Conservation (phyloP, 2,113 vertebrate species). For the Nibea coibor region DNA sequence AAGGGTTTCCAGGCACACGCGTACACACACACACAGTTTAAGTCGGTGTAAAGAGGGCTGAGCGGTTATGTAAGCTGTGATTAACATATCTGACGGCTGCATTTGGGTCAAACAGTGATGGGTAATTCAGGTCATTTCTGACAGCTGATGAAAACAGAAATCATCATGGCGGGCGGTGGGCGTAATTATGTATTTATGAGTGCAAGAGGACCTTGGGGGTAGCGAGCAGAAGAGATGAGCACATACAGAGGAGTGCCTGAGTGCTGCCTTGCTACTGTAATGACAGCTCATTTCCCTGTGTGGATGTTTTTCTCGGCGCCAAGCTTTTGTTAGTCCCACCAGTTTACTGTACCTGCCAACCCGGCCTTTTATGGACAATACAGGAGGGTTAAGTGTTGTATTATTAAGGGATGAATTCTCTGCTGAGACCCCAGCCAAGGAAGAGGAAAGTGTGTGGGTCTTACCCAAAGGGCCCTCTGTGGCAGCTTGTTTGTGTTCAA, state of each 20-base stretch:
- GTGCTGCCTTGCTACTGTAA: constrained; percentile 68
- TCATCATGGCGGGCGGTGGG: constrained; percentile 74
- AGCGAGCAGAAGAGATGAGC: constrained; percentile 69
- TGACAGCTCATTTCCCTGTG: constrained; percentile 81
- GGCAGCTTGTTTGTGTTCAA: constrained; percentile 68
- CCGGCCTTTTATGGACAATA: constrained; percentile 70
- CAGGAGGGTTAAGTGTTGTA: constrained; percentile 78
- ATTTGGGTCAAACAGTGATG: constrained; percentile 85
- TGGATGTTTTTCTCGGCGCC: constrained; percentile 71
- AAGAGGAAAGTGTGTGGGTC: constrained; percentile 67
- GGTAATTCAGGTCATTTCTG: constrained; percentile 85
- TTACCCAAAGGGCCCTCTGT: constrained; percentile 70
- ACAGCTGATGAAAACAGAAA: constrained; percentile 86
- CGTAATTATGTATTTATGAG: constrained; percentile 86
- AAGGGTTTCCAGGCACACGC: constrained; percentile 26
- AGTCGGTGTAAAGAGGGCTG: constrained; percentile 53
- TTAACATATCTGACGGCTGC: constrained; percentile 82
- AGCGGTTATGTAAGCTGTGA: constrained; percentile 81
- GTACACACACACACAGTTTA: constrained; percentile 28
- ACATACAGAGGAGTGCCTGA: constrained; percentile 59
- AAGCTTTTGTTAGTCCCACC: constrained; percentile 72
- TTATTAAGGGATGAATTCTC: constrained; percentile 79
- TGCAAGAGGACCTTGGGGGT: constrained; percentile 78
- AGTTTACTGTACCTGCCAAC: constrained; percentile 77
- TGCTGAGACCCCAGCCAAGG: constrained; percentile 49